Base-by-base conservation (phyloP, 2,113 vertebrate genomes). In the Oncorhynchus clarkii region DNA sequence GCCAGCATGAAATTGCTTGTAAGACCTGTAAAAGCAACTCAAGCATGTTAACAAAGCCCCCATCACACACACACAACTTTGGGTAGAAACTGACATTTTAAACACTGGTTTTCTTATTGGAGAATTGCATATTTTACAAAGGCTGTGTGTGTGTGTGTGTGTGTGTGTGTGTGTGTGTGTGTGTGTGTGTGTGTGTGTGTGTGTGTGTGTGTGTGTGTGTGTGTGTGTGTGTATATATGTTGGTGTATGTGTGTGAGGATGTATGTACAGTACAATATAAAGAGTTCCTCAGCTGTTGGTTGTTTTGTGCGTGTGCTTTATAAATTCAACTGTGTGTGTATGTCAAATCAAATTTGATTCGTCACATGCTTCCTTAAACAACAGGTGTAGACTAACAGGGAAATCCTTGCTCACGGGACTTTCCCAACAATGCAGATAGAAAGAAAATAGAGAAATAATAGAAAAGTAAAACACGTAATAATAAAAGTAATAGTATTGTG, bases 1-100 rank as follows among this genome's bases (percentile, higher is more conserved):
- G 27, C 22, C 48, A 18, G 75, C 76, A 67, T 83, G 71, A 82
- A 72, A 81, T 75, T 80, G 49, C 59, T 81, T 78, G 73, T 75
- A 73, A 77, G 39, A 73, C 59, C 54, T 66, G 54, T 62, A 22
- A 48, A 76, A 49, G 11, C 74, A 72, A 62, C 69, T 60, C 72
- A 39, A 65, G 60, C 39, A 78, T 59, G 69, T 81, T 67, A 71
- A 54, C 60, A 13, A 34, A 73, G 74, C 64, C 64, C 14, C 49
- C 8, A 34, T 2, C 20, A 16, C 27, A 14, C 29, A 65, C 29
- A 65, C 51, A 34, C 65, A 62, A 3, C 59, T 48, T 67, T 29
- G 45, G 7, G 16, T 48, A 51, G 66, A 67, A 73, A 62, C 69
- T 76, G 64, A 74, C 70, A 84, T 79, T 79, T 80, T 84, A 70